Percentiles rank a stretch among this genome's conserved stretches.
phyloP scores from a whole-genome alignment of 1,140 invertebrate genomes.

The Neelides sp. region DNA sequence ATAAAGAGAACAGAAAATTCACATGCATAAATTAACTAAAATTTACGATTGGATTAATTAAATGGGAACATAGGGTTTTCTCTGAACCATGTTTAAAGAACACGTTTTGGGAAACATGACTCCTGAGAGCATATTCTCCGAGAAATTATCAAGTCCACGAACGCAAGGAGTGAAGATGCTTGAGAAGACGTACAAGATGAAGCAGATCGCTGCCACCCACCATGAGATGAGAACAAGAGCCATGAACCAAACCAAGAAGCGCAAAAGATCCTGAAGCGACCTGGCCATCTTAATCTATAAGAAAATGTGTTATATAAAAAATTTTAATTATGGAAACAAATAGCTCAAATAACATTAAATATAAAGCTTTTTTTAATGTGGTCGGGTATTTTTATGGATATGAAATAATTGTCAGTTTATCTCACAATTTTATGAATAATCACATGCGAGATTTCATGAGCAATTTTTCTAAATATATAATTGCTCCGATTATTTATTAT shows the following conservation, averaged over 20 bases:
- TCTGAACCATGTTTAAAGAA: slow-evolving; percentile 36
- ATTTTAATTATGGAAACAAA: no score
- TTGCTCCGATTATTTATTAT: no score
- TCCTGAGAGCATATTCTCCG: slow-evolving; percentile 36
- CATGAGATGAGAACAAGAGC: slow-evolving; percentile 40
- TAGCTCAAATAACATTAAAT: no score
- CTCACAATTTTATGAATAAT: no score
- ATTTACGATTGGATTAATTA: not conserved
- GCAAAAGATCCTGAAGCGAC: no score
- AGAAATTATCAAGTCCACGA: slow-evolving; percentile 33
- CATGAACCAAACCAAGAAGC: slow-evolving; percentile 45
- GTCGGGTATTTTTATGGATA: no score
- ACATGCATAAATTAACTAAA: not conserved
- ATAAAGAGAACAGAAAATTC: not conserved
- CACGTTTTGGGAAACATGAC: slow-evolving; percentile 37
- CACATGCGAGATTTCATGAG: no score
- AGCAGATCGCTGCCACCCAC: slow-evolving; percentile 41
- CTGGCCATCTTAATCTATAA: no score
- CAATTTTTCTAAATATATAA: no score
- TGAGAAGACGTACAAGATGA: slow-evolving; percentile 40
- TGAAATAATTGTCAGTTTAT: no score
- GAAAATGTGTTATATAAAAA: no score
- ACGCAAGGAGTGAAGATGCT: slow-evolving; percentile 43
- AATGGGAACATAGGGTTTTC: slow-evolving; percentile 31
- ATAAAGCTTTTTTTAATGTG: no score